Conservation (phyloP, 2,113 vertebrate species). For the Leiothrix lutea region DNA sequence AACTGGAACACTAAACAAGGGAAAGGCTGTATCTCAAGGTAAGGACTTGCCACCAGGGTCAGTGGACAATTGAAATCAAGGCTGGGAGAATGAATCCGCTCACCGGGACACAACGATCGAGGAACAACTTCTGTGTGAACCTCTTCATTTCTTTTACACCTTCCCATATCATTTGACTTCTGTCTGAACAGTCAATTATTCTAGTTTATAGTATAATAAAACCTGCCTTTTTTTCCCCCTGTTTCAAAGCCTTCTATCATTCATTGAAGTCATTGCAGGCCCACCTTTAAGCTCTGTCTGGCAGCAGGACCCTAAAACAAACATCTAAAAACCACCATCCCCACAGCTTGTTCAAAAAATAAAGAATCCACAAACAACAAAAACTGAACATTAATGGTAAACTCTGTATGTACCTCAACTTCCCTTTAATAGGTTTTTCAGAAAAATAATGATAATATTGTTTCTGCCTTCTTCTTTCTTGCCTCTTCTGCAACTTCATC, state of each 20-base stretch:
- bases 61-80: background rate
- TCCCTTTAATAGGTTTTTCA: background rate
- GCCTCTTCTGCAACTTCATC: no score
- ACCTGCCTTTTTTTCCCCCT: fast-evolving
- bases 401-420: background rate
- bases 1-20: background rate
- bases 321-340: background rate
- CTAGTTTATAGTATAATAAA: background rate
- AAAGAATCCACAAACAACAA: background rate
- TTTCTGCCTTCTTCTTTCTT: no score
- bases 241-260: background rate
- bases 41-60: background rate
- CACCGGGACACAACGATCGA: fast-evolving
- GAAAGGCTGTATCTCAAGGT: fast-evolving
- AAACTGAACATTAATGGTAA: background rate
- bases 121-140: background rate
- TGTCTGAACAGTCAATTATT: background rate
- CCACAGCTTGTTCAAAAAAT: background rate
- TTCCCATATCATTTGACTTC: background rate
- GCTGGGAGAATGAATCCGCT: background rate
- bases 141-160: background rate
- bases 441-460: background rate
- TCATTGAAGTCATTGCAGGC: background rate
- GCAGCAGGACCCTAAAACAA: background rate
- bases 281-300: background rate